Conservation (phyloP, 37 sponge, comb jelly and placozoan species). For the Haliclona indistincta region DNA sequence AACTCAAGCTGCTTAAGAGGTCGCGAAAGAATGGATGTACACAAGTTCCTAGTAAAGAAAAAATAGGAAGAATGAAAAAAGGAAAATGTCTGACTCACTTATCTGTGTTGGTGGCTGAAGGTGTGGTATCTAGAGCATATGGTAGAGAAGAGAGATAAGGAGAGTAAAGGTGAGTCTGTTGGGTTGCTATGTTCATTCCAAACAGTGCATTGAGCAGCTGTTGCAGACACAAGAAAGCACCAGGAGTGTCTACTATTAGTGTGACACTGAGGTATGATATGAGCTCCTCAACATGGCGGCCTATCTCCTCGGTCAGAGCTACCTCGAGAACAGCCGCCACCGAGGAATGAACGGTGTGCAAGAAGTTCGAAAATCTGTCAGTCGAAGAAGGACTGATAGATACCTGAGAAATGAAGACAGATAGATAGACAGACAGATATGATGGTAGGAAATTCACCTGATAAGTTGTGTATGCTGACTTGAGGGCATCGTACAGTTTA, state of each 20-base stretch:
- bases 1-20: not conserved
- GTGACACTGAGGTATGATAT: conserved; percentile 32
- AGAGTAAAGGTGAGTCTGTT: conserved; percentile 62
- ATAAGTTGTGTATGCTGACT: conserved; percentile 66
- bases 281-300: conserved; percentile 68
- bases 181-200: conserved; percentile 75
- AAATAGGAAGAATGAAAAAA: not conserved
- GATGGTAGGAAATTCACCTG: conserved; percentile 29
- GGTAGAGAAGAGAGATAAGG: conserved; percentile 59
- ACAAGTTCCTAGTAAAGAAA: not conserved
- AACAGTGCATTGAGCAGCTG: conserved; percentile 84
- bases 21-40: not conserved
- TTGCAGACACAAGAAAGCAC: conserved; percentile 74
- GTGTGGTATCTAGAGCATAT: not conserved
- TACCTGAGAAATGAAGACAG: conserved; percentile 27
- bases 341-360: conserved; percentile 29
- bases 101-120: not conserved
- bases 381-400: conserved; percentile 34
- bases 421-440: not conserved
- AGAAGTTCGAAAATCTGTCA: conserved; percentile 69
- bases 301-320: conserved; percentile 54
- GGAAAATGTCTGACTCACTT: not conserved
- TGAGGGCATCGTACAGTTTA: conserved; percentile 58
- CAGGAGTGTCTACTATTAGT: conserved; percentile 58
- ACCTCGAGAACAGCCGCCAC: conserved; percentile 61